Evolutionary conservation across 64 coral and sea anemone genomes (phyloP).

Genomic region (Stylophora pistillata): DNA sequence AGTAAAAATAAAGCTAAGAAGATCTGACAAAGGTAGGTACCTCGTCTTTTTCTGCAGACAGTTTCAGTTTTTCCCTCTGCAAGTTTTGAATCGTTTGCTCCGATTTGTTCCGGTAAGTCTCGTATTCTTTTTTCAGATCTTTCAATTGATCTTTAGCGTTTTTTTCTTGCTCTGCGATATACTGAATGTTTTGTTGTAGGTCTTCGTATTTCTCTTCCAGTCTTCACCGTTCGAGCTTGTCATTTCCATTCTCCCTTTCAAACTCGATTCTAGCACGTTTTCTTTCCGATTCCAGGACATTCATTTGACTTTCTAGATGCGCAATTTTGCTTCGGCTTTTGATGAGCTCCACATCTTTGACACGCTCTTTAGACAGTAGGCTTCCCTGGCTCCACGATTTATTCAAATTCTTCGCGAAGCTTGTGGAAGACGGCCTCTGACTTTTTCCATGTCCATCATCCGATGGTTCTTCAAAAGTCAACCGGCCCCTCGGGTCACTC

Average conservation of each 20-base stretch:
- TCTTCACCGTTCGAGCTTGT: constrained; percentile 48
- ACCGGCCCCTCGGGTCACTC: constrained; percentile 53
- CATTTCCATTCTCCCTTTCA: constrained; percentile 63
- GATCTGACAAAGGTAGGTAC: constrained; percentile 17
- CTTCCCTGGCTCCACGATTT: constrained; percentile 43
- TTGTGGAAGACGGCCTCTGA: background rate
- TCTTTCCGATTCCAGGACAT: constrained; percentile 47
- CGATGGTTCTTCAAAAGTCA: constrained; percentile 66
- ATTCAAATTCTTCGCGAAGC: constrained; percentile 15
- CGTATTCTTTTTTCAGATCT: constrained; percentile 76
- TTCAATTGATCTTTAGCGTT: constrained; percentile 78
- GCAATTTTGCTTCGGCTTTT: constrained; percentile 82
- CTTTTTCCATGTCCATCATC: background rate
- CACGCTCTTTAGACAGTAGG: constrained; percentile 57
- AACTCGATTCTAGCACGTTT: constrained; percentile 80
- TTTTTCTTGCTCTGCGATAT: constrained; percentile 82
- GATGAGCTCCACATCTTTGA: constrained; percentile 77
- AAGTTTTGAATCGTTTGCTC: constrained; percentile 79
- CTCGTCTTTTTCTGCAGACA: constrained; percentile 78
- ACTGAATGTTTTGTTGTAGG: constrained; percentile 68
- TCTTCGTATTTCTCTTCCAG: constrained; percentile 66
- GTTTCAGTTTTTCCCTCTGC: constrained; percentile 90
- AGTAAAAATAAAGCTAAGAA: background rate
- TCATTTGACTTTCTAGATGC: constrained; percentile 73
- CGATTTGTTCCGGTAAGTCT: constrained; percentile 55